Percentiles rank a stretch among this genome's conserved stretches.
Evolutionary conservation across 2,797 vertebrate species (phyloP).

Genomic region (Moxostoma hubbsi): DNA sequence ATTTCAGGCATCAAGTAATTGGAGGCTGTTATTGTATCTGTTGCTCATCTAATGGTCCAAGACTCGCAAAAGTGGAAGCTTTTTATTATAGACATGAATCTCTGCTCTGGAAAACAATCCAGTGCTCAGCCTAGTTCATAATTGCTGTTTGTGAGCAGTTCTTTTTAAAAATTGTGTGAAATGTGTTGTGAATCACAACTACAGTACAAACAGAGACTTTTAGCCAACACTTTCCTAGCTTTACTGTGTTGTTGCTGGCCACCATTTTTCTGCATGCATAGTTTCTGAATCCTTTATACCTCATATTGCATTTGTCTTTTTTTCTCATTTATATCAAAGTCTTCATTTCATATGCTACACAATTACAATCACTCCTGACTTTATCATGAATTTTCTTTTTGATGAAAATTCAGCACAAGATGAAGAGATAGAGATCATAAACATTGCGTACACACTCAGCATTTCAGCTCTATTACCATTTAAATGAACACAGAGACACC

Average conservation of each 20-base stretch:
- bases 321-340: slow-evolving; percentile 7
- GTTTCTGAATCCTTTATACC: not conserved
- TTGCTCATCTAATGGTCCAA: slow-evolving; percentile 20
- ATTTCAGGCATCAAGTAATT: slow-evolving; percentile 32
- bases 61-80: slow-evolving; percentile 7
- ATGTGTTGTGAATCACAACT: not conserved
- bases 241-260: not conserved
- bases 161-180: not conserved
- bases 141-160: slow-evolving; percentile 18
- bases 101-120: slow-evolving; percentile 30
- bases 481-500: slow-evolving; percentile 49
- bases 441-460: slow-evolving; percentile 34
- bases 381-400: slow-evolving; percentile 26
- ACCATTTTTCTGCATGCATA: too few relatives aligned
- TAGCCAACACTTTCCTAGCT: not conserved
- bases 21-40: slow-evolving; percentile 10
- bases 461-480: slow-evolving; percentile 48
- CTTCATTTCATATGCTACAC: not conserved
- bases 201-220: not conserved
- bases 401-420: not conserved
- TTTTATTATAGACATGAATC: slow-evolving; percentile 41
- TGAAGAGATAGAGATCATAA: slow-evolving; percentile 33
- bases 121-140: slow-evolving; percentile 10
- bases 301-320: not conserved
- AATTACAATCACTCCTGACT: slow-evolving; percentile 9